These are phyloP conservation scores for Tangara arthus DNA, from an alignment of 2,797 vertebrate species.

Conservation along the genomic window DNA sequence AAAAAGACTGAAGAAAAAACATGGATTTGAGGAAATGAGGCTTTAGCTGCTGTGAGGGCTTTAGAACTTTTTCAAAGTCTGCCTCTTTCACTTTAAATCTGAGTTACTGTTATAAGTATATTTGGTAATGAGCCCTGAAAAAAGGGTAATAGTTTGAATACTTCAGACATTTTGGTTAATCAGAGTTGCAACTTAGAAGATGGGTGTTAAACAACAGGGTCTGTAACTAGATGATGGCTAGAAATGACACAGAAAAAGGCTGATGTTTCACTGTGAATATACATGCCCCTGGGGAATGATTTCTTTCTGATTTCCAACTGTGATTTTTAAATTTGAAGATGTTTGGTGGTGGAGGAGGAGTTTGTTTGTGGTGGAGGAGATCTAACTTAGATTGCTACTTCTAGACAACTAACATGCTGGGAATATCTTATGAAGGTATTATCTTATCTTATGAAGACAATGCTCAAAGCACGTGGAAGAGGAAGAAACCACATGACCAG, in stretches of 20 bases:
- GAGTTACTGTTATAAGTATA: background rate
- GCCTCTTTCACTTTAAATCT: background rate
- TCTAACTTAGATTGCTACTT: background rate
- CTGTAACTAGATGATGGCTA: background rate
- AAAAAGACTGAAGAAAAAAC: background rate
- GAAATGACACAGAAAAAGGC: background rate
- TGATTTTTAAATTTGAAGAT: conserved; percentile 19
- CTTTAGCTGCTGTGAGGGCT: background rate
- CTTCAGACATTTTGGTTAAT: background rate
- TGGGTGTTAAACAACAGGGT: background rate
- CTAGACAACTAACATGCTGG: background rate
- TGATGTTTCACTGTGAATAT: background rate
- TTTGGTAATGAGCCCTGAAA: background rate
- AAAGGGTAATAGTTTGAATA: background rate
- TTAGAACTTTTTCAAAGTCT: background rate
- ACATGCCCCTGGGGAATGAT: background rate
- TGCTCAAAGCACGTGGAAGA: background rate
- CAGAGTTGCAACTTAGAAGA: background rate
- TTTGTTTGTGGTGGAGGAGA: background rate
- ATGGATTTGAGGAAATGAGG: background rate
- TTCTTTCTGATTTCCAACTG: background rate
- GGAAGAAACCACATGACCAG: background rate
- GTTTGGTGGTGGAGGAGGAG: background rate
- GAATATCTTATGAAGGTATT: background rate
- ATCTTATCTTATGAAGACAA: background rate